phyloP scores from a whole-genome alignment of 1,140 invertebrate genomes.

The Musca vetustissima region DNA sequence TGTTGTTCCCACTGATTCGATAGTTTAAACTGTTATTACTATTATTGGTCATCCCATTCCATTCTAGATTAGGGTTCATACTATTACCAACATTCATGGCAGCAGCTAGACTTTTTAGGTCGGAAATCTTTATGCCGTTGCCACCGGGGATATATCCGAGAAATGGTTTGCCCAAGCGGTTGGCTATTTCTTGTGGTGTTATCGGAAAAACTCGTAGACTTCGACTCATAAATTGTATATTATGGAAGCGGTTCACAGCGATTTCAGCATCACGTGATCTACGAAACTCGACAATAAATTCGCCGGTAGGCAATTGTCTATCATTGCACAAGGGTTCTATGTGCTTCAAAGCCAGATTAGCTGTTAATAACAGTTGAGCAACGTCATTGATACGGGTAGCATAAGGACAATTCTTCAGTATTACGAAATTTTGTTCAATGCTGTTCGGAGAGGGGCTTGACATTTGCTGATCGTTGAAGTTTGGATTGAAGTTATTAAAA shows the following conservation, averaged over 20 bases:
- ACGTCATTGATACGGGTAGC: constrained; percentile 75
- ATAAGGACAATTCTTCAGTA: constrained; percentile 74
- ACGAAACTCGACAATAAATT: constrained; percentile 84
- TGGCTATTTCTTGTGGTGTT: constrained; percentile 62
- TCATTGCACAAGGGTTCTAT: constrained; percentile 77
- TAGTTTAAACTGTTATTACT: neutral
- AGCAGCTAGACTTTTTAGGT: neutral
- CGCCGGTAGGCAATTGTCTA: constrained; percentile 70
- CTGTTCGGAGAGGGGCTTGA: constrained; percentile 29
- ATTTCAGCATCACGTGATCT: constrained; percentile 67
- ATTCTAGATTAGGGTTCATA: neutral
- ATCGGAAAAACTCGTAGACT: constrained; percentile 69
- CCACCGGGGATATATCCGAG: constrained; percentile 49
- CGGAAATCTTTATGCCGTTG: neutral
- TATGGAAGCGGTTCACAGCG: constrained; percentile 66
- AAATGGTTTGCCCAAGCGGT: constrained; percentile 48
- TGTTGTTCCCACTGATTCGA: neutral
- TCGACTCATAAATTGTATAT: constrained; percentile 68
- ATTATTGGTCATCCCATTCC: neutral
- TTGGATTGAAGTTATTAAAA: constrained; percentile 23
- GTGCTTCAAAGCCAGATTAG: constrained; percentile 71
- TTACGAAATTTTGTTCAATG: constrained; percentile 60
- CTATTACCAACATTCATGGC: neutral
- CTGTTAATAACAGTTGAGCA: constrained; percentile 76
- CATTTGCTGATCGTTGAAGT: constrained; percentile 1